phyloP scores from a whole-genome alignment of 2,113 vertebrate species.

The Erinaceus europaeus region DNA sequence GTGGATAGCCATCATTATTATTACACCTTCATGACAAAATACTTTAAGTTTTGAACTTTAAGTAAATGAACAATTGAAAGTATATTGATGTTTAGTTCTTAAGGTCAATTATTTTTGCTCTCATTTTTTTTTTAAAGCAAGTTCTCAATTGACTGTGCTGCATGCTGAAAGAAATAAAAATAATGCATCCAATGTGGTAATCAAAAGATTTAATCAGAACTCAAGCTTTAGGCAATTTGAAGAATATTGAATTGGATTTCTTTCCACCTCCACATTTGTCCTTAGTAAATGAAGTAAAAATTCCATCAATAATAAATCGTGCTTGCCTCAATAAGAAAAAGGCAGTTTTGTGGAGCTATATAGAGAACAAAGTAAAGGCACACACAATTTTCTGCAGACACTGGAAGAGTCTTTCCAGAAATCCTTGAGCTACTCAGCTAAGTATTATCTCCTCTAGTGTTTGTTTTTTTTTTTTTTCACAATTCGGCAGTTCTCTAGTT shows the following conservation, averaged over 20 bases:
- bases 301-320: background rate
- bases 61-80: background rate
- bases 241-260: background rate
- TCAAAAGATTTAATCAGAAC: slow-evolving; percentile 31
- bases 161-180: slow-evolving; percentile 5
- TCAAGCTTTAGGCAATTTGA: background rate
- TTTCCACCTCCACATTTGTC: background rate
- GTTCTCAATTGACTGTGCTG: background rate
- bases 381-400: background rate
- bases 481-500: background rate
- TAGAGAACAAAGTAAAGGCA: background rate
- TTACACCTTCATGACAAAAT: background rate
- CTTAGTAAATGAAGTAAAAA: background rate
- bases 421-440: background rate
- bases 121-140: slow-evolving; percentile 1
- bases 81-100: background rate
- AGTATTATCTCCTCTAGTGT: background rate
- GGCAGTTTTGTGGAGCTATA: background rate
- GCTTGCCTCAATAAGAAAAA: background rate
- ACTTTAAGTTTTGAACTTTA: background rate
- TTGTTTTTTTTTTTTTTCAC: too few relatives aligned
- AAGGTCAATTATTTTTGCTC: background rate
- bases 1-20: background rate
- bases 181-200: background rate
- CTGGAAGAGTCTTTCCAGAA: background rate